phyloP scores from a whole-genome alignment of 2,797 vertebrate genomes.

The Cichlasoma orientale region DNA sequence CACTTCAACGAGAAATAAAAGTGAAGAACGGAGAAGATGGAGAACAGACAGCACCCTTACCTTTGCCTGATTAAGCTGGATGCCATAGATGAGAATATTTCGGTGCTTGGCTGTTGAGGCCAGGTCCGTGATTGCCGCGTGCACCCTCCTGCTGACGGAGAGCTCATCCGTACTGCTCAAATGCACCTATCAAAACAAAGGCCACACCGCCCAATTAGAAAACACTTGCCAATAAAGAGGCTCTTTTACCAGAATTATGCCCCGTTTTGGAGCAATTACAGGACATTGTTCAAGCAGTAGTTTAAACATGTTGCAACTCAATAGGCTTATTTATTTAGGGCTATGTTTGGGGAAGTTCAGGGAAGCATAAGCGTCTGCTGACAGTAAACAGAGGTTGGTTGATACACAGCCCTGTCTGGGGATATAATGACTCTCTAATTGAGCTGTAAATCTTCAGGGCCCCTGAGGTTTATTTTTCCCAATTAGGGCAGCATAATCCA shows the following conservation, averaged over 20 bases:
- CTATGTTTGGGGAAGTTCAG: conserved; percentile 10
- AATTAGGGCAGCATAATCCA: conserved; percentile 45
- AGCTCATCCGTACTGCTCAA: conserved; percentile 73
- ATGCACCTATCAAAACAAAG: conserved; percentile 82
- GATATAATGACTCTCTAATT: conserved; percentile 42
- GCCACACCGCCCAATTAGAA: conserved; percentile 22
- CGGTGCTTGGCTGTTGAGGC: conserved; percentile 80
- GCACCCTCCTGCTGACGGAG: conserved; percentile 54
- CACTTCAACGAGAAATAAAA: conserved; percentile 27
- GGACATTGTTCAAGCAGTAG: conserved; percentile 48
- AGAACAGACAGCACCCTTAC: conserved; percentile 74
- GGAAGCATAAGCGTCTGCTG: conserved; percentile 8
- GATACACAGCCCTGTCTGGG: conserved; percentile 35
- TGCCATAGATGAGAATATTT: conserved; percentile 88
- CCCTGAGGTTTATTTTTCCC: conserved; percentile 45
- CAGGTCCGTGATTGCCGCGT: conserved; percentile 75
- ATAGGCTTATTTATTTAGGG: conserved; percentile 51
- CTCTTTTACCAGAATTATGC: conserved; percentile 27
- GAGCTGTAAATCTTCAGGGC: conserved; percentile 35
- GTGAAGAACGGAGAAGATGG: conserved; percentile 4
- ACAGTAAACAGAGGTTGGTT: conserved; percentile 31
- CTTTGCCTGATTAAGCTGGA: conserved; percentile 84
- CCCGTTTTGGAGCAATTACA: conserved; percentile 35
- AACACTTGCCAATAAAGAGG: neutral
- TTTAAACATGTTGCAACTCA: conserved; percentile 41